phyloP scores from a whole-genome alignment of 2,888 invertebrate species.

The Drosophila fulvimacula region DNA sequence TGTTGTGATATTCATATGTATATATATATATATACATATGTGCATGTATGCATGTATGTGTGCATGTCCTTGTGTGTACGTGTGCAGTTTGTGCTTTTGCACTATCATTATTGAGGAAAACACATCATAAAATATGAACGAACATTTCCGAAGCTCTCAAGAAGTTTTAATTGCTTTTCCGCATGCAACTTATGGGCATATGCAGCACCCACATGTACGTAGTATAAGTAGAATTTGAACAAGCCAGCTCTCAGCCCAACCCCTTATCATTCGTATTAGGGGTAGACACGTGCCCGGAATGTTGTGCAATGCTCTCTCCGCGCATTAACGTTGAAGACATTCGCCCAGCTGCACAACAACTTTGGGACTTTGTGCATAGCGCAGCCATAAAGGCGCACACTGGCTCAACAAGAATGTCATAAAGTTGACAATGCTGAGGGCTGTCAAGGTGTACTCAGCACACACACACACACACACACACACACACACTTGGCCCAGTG shows the following conservation, averaged over 20 bases:
- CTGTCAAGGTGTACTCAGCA: constrained; percentile 14
- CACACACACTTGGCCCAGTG: constrained; percentile 2
- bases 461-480: constrained; percentile 1
- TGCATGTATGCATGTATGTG: background rate
- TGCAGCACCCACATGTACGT: constrained; percentile 23
- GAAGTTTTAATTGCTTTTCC: constrained; percentile 79
- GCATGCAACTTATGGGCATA: constrained; percentile 58
- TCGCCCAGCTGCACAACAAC: constrained; percentile 51
- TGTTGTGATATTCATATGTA: constrained; percentile 18
- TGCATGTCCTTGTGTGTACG: background rate
- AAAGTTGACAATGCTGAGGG: constrained; percentile 71
- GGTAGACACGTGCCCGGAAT: constrained; percentile 28
- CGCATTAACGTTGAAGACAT: constrained; percentile 20
- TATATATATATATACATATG: background rate
- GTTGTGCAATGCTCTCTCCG: constrained; percentile 22
- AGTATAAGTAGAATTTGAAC: constrained; percentile 27
- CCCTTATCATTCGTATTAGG: background rate
- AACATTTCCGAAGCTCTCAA: constrained; percentile 67
- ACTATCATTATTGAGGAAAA: constrained; percentile 52
- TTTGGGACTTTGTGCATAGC: constrained; percentile 61
- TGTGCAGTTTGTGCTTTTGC: background rate
- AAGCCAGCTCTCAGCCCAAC: background rate
- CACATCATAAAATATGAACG: constrained; percentile 74
- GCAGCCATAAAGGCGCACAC: constrained; percentile 45
- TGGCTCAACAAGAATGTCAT: constrained; percentile 57